Evolutionary conservation across 2,113 vertebrate genomes (phyloP), one percentile per base, ranked within the genome.

Genomic region (Daubentonia madagascariensis): DNA sequence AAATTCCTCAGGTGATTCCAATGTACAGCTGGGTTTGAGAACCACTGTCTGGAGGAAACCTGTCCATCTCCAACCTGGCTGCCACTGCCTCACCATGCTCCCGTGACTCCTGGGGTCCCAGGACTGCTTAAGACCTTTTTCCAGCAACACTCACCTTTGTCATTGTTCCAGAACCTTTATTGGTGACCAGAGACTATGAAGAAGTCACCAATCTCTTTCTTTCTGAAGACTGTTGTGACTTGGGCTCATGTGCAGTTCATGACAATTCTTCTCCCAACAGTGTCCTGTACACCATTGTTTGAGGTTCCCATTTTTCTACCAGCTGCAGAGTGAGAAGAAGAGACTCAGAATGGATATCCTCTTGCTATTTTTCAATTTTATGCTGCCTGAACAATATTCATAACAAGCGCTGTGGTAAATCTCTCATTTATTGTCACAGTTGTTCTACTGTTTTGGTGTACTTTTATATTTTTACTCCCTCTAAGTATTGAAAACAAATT

Each of bases 401-500:
- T 96, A 97, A 96, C 85, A 96, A 97, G 37, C 8, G 7, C 37
- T n/a, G 76, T 88, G 89, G 79, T 97, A 97, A 97, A 97, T 96
- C 65, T 93, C 80, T 95, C 96, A 85, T 90, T 97, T 89, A 85
- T 88, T 91, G 96, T 96, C 57, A 40, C 61, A n/a, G 73, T 68
- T 97, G 98, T 95, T 96, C 93, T 91, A 78, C 75, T 96, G 94
- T 98, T 98, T 98, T 45, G 84, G 40, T 97, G 37, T 86, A 37
- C 80, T 97, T 96, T 97, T 96, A 83, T 96, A 95, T 97, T 96
- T 97, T 95, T 67, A 63, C 80, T 97, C 75, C 52, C 18, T 80
- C 73, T 90, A 95, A 97, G 86, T 97, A 96, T 92, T 92, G 95
- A 97, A 98, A 98, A 97, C 97, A 98, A 98, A 98, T 98, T 97